These are phyloP conservation scores for Erpobdella octoculata DNA, from an alignment of 2,888 invertebrate genomes.

Conservation along the genomic window DNA sequence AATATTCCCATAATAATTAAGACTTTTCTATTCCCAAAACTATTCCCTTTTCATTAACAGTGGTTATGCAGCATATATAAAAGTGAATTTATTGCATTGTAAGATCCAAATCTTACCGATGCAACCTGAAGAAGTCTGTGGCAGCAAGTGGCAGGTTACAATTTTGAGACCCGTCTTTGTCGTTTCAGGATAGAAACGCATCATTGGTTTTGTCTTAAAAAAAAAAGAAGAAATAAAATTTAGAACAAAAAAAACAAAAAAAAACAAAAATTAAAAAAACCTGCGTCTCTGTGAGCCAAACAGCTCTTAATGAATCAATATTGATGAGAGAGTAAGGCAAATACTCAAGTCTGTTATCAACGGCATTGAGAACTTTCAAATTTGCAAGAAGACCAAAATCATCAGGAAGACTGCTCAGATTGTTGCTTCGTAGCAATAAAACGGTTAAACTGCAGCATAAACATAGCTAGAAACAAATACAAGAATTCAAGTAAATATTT, in stretches of 20 bases:
- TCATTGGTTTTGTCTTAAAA: slow-evolving; percentile 75
- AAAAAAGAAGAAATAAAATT: not conserved
- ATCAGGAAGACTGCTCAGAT: slow-evolving; percentile 71
- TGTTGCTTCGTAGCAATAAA: slow-evolving; percentile 73
- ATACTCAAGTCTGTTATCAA: slow-evolving; percentile 72
- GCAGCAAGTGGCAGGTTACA: slow-evolving; percentile 82
- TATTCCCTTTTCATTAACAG: no score
- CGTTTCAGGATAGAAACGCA: slow-evolving; percentile 76
- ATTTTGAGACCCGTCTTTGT: slow-evolving; percentile 67
- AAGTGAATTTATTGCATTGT: no score
- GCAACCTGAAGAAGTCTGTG: slow-evolving; percentile 57
- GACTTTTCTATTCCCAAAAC: no score
- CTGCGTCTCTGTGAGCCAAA: slow-evolving; percentile 84
- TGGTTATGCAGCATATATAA: no score
- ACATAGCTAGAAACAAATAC: slow-evolving; percentile 62
- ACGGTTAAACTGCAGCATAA: slow-evolving; percentile 76
- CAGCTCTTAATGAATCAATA: slow-evolving; percentile 61
- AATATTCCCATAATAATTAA: no score
- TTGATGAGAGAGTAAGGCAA: slow-evolving; percentile 81
- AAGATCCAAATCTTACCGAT: no score
- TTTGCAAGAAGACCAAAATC: slow-evolving; percentile 79
- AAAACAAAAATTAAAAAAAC: slow-evolving; percentile 38
- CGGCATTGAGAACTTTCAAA: slow-evolving; percentile 76
- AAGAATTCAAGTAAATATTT: no score
- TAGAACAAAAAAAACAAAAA: not conserved